Conservation (phyloP, 2,888 invertebrate genomes). For the Drosophila stalkeri region DNA sequence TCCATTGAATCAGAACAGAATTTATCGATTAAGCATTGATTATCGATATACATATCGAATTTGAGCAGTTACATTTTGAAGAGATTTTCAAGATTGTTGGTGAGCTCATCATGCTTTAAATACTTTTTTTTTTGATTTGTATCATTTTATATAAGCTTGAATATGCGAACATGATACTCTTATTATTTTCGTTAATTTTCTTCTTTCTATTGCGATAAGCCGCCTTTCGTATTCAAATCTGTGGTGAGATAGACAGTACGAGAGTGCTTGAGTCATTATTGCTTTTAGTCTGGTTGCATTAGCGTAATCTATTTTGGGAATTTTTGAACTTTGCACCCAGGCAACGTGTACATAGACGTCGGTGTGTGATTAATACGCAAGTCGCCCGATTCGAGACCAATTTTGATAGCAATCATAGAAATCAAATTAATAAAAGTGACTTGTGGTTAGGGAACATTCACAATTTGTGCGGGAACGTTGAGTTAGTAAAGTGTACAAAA, state of each 20-base stretch:
- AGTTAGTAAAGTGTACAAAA: constrained; percentile 15
- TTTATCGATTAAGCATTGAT: not conserved
- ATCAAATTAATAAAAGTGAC: constrained; percentile 11
- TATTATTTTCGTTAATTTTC: not conserved
- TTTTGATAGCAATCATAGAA: constrained; percentile 41
- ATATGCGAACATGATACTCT: not conserved
- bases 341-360: constrained; percentile 38
- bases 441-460: constrained; percentile 56
- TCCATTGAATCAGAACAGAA: not conserved
- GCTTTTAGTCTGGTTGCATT: constrained; percentile 49
- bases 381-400: constrained; percentile 27
- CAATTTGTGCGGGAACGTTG: constrained; percentile 50
- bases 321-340: constrained; percentile 64
- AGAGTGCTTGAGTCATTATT: constrained; percentile 64
- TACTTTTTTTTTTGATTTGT: not conserved
- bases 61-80: not conserved
- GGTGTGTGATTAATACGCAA: constrained; percentile 46
- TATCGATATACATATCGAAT: not conserved
- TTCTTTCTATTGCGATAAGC: constrained; percentile 53
- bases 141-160: not conserved
- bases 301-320: constrained; percentile 35
- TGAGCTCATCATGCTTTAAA: not conserved
- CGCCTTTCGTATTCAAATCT: constrained; percentile 24
- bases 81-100: not conserved
- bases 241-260: constrained; percentile 8